Evolutionary conservation across 2,888 invertebrate genomes (phyloP), one percentile per base, ranked within the genome.

Genomic region (Geotrupes spiniger): DNA sequence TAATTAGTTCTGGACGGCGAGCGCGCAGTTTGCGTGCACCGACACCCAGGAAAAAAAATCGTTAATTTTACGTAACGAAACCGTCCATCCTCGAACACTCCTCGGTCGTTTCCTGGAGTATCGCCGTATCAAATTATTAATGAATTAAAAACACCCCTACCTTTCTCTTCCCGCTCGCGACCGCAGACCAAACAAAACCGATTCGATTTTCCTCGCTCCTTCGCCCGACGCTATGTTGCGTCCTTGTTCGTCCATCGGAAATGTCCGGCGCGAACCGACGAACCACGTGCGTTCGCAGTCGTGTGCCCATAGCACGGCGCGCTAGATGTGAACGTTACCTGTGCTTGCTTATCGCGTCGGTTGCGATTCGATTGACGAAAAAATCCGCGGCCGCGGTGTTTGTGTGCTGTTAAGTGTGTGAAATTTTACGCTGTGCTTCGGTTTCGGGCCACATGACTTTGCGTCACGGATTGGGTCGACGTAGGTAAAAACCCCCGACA

Each of bases 231-330:
- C 36, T 26, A 41, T 49, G 38, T 45, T 16, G 44, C 43, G 36
- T 49, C 49, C 29, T 45, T 26, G 36, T 49, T 16, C 33, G 36
- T 25, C 45, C 43, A 21, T 46, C 50, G 51, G 46, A 45, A 51
- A 44, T 52, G 46, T 52, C 53, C 60, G 62, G 56, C 50, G 49
- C 51, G 46, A 42, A 53, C 58, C 47, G 57, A 60, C 58, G 61
- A 57, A 66, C 60, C 68, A 66, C 66, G 65, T 68, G 67, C 56
- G 60, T 59, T 57, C 56, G 56, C 66, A 68, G 67, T 69, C 66
- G 61, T 57, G 60, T 60, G 63, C 65, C 65, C 62, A 59, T 63
- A 64, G 65, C 63, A 63, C 62, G 62, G 56, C 55, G 53, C 57
- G 58, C 52, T 62, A 49, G 51, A 49, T 46, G 55, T 46, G 46